Base-by-base conservation (phyloP, 2,888 invertebrate species). In the Drosophila percnosoma region DNA sequence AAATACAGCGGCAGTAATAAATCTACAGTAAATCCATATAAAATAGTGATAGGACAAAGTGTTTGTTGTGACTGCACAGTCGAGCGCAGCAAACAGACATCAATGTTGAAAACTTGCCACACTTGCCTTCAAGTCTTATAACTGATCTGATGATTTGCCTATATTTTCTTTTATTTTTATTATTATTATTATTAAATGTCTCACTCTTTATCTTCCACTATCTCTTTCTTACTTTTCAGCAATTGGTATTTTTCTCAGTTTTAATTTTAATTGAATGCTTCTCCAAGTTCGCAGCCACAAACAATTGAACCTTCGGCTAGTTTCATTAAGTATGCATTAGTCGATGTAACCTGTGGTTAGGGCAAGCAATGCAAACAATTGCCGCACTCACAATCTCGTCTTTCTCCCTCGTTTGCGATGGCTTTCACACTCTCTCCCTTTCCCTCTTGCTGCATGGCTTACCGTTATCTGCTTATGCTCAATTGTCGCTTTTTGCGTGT, bases 21-120 rank as follows among this genome's bases (percentile, higher is more conserved):
- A 80, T 74, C 78, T 74, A 74, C 82, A 73, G 62, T 61, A 76
- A 78, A 78, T 63, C 65, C 53, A 52, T 52, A 61, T 69, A 55
- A 76, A 64, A 70, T 59, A 59, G 51, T 64, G 63, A 70, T 21
- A 21, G 53, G 27, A 31, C 8, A 40, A 42, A 13, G 11, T 38
- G 54, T 34, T 45, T 45, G 55, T 51, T 68, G 40, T 40, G 58
- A 53, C 38, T n/a, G 34, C n/a, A 51, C 45, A 40, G 34, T 64
- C 52, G 52, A 57, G 10, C 61, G 31, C 27, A 54, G 53, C 67
- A 59, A 42, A 54, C 57, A 71, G 49, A 67, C 60, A 67, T 73
- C 54, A 67, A 59, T 55, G 53, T n/a, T 54, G 48, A 34, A 45
- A 45, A 45, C 21, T 21, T 15, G 29, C 15, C 29, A 15, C 29